Evolutionary conservation across 1,140 invertebrate species (phyloP), one percentile per base, ranked within the genome.

Genomic region (Platorchestia sp.): DNA sequence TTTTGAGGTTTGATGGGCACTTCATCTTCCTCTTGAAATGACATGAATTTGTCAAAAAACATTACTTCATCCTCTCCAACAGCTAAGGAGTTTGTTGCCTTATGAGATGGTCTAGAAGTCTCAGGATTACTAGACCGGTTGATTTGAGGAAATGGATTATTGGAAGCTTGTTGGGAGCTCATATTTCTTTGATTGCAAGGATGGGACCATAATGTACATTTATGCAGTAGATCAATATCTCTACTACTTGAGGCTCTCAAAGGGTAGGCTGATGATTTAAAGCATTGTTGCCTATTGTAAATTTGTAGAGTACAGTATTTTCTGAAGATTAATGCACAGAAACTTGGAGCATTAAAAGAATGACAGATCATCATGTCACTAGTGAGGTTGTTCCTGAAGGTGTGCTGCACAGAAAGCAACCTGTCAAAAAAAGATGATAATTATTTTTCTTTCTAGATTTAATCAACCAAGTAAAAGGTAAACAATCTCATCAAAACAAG

Each of bases 31-130:
- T 40, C 16, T 41, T 44, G 45, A 93, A 47, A 42, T 14, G 45
- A 14, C 44, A 93, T 93, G n/a, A 45, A 93, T 45, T 93, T 93
- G n/a, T 93, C 91, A 45, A 45, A 93, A 47, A 93, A 93, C 44
- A 93, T 44, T 36, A 27, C 0, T 93, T 93, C 91, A 93, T 93
- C 91, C 10, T 45, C 44, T n/a, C 47, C 41, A 93, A 93, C 47
- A 47, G 41, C 7, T 5, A 90, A 10, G 7, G 87, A 90, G 16
- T 90, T 42, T 90, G 22, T 90, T 0, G 41, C 22, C 7, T 36
- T 14, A 19, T 3, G 27, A 75, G 27, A 75, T 75, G 7, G 59
- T 75, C 59, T 75, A 75, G 27, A 75, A 36, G 1, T 75, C 14
- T 75, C 59, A 19, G 59, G 27, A 75, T 75, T 75, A 36, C 59